These are phyloP conservation scores for Copidosoma floridanum DNA, from an alignment of 1,140 invertebrate species.

Conservation along the genomic window DNA sequence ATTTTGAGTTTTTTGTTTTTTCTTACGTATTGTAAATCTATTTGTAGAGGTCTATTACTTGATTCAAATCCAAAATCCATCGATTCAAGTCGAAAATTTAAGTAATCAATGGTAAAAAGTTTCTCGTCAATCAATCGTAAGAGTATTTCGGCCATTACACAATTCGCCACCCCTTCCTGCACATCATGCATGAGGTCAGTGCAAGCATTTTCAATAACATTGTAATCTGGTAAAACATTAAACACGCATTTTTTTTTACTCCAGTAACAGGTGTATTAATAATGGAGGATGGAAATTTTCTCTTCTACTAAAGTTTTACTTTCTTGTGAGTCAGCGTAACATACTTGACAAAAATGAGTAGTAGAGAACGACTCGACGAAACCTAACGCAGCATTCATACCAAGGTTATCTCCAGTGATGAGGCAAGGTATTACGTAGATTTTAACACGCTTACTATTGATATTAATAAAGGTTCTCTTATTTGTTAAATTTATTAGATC, in stretches of 20 bases:
- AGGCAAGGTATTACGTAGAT: conserved; percentile 16
- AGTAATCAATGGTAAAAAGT: background rate
- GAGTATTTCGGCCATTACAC: background rate
- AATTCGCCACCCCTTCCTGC: conserved; percentile 11
- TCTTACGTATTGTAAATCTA: conserved; percentile 15
- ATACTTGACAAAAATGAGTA: background rate
- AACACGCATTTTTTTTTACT: conserved; percentile 14
- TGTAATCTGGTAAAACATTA: conserved; percentile 10
- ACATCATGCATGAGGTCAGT: conserved; percentile 24
- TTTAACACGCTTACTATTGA: background rate
- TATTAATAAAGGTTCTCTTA: conserved; percentile 16
- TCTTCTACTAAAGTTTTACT: background rate
- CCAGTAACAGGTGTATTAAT: too few species aligned
- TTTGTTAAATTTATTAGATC: conserved; percentile 23
- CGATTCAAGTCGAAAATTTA: conserved; percentile 7
- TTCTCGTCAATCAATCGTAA: background rate
- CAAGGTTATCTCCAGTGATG: background rate
- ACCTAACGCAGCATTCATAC: background rate
- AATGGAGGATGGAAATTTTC: background rate
- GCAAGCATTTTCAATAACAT: conserved; percentile 14
- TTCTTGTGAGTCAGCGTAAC: background rate
- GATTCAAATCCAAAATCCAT: conserved; percentile 9
- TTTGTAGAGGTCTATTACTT: background rate
- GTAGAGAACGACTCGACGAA: background rate
- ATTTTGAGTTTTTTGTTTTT: conserved; percentile 18